Evolutionary conservation across 2,888 invertebrate genomes (phyloP).

Genomic region (Lithophane semibrunnea): DNA sequence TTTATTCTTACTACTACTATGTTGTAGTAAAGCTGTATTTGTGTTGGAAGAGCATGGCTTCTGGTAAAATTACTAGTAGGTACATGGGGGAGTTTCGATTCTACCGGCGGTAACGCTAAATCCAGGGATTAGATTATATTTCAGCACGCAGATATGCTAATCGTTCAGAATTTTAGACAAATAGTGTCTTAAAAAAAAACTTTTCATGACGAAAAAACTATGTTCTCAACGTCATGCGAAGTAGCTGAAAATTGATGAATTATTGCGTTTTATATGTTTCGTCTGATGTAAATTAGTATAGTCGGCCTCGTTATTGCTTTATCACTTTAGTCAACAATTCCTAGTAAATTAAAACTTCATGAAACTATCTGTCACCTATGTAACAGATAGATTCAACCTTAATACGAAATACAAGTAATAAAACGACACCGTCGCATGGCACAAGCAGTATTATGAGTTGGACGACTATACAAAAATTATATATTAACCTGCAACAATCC

Average conservation of each 20-base stretch:
- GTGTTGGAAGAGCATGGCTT: background rate
- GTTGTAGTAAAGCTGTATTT: background rate
- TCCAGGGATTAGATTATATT: background rate
- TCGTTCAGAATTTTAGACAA: background rate
- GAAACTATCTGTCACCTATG: background rate
- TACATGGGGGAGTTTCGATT: background rate
- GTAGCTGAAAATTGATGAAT: background rate
- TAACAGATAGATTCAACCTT: background rate
- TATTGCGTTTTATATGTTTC: background rate
- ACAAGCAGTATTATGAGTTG: background rate
- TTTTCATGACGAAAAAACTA: background rate
- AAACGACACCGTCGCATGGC: background rate
- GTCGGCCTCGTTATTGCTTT: background rate
- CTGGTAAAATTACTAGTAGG: background rate
- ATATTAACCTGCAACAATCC: constrained; percentile 96
- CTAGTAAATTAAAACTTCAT: background rate
- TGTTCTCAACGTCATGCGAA: background rate
- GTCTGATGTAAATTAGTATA: background rate
- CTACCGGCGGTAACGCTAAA: background rate
- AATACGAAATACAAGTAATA: background rate
- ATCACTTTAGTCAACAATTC: background rate
- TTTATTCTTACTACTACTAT: too few relatives aligned
- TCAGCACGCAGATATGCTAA: background rate
- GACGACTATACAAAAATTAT: background rate
- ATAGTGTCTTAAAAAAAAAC: background rate